Evolutionary conservation across 2,888 invertebrate species (phyloP).

Genomic region (Rotaria socialis): DNA sequence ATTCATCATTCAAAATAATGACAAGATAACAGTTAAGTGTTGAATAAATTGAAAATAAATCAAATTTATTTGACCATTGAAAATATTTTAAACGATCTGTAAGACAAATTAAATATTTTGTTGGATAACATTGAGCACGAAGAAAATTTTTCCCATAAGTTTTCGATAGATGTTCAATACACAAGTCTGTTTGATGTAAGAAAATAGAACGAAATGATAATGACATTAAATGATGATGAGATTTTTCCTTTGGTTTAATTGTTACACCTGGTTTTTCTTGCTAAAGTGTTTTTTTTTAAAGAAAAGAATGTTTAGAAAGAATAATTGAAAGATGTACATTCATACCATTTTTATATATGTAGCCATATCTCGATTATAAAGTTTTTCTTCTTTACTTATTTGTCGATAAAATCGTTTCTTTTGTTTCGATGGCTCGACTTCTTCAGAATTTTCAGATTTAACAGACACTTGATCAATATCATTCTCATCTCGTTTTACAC

Average conservation of each 20-base stretch:
- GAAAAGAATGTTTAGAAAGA: too few relatives aligned
- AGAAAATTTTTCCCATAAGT: neutral
- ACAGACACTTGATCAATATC: neutral
- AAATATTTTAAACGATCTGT: neutral
- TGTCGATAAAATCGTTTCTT: neutral
- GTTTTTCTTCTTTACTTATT: neutral
- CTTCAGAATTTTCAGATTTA: neutral
- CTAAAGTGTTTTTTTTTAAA: neutral
- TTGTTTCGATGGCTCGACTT: neutral
- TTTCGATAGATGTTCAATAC: neutral
- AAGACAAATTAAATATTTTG: neutral
- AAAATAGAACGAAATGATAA: neutral
- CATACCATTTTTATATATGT: too few relatives aligned
- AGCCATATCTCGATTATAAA: neutral
- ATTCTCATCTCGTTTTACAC: neutral
- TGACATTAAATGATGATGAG: neutral
- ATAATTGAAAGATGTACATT: too few relatives aligned
- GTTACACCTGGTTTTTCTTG: neutral
- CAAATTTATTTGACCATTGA: neutral
- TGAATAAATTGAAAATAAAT: neutral
- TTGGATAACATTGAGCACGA: conserved; percentile 27
- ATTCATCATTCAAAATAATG: neutral
- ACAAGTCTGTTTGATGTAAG: neutral
- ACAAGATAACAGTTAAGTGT: neutral
- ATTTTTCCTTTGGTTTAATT: neutral